These are phyloP conservation scores for Tenebrio molitor DNA, from an alignment of 1,140 invertebrate genomes.

Conservation along the genomic window DNA sequence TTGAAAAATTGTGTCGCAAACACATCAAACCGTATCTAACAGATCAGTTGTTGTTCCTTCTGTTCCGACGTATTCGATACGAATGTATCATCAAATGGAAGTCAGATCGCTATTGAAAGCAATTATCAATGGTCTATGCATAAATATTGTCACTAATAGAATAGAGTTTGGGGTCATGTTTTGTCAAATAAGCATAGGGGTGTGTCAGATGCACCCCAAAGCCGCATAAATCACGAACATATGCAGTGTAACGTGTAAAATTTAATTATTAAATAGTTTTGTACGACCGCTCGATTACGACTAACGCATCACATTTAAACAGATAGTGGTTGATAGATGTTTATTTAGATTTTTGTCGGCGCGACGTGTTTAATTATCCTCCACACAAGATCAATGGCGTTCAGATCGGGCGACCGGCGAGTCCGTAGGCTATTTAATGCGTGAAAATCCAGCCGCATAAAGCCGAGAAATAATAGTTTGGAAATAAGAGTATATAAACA, in stretches of 20 bases:
- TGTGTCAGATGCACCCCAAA: conserved; percentile 38
- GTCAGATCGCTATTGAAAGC: conserved; percentile 39
- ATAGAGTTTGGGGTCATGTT: conserved; percentile 44
- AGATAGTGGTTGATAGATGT: conserved; percentile 23
- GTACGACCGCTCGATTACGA: no score
- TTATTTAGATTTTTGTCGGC: conserved; percentile 18
- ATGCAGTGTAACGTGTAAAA: conserved; percentile 40
- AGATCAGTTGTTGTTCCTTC: conserved; percentile 39
- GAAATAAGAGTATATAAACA: conserved; percentile 45
- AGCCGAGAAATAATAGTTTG: conserved; percentile 26
- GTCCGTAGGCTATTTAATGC: background rate
- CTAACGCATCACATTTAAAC: no score
- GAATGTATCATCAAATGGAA: conserved; percentile 45
- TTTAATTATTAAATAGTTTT: conserved; percentile 39
- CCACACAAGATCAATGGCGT: conserved; percentile 21
- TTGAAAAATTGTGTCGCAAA: conserved; percentile 40
- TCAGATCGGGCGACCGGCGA: conserved; percentile 5
- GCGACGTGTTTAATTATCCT: conserved; percentile 13
- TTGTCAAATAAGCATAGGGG: conserved; percentile 43
- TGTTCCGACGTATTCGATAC: conserved; percentile 18
- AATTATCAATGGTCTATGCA: conserved; percentile 47
- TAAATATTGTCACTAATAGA: conserved; percentile 46
- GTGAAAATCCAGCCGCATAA: background rate
- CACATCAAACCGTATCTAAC: conserved; percentile 37
- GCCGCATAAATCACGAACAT: conserved; percentile 41